Conservation (phyloP, 2,888 invertebrate species). For the Trichopoda pennipes region DNA sequence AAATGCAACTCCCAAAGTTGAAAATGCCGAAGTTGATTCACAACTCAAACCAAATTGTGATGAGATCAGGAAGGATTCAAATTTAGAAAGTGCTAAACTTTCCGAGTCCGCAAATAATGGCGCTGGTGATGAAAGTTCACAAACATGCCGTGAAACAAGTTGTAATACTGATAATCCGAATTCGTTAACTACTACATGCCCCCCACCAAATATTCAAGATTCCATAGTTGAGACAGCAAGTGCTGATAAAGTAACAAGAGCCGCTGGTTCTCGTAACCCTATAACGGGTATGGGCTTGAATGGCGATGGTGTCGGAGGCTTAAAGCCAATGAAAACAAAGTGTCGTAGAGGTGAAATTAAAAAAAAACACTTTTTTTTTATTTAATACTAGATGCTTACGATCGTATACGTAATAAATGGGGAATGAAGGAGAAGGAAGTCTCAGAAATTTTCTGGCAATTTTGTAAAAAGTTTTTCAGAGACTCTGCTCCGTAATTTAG, state of each 20-base stretch:
- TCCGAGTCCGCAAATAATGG: constrained; percentile 56
- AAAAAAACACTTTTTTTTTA: too few relatives aligned
- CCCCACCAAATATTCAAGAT: constrained; percentile 43
- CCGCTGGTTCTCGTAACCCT: constrained; percentile 73
- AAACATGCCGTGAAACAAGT: constrained; percentile 67
- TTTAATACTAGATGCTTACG: background rate
- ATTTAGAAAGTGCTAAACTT: constrained; percentile 40
- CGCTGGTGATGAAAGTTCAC: constrained; percentile 63
- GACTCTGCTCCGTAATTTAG: too few relatives aligned
- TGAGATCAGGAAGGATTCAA: constrained; percentile 24
- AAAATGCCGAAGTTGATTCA: background rate
- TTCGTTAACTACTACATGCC: constrained; percentile 66
- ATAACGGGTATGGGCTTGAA: constrained; percentile 75
- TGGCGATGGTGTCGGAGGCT: constrained; percentile 71
- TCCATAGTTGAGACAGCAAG: background rate
- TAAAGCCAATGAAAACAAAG: constrained; percentile 71
- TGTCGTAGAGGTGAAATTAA: constrained; percentile 67
- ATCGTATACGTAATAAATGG: too few relatives aligned
- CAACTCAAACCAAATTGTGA: constrained; percentile 6
- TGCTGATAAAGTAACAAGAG: constrained; percentile 31
- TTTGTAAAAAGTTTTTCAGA: too few relatives aligned
- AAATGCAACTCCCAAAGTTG: background rate
- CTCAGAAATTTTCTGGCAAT: too few relatives aligned
- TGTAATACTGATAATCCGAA: constrained; percentile 69
- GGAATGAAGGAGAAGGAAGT: too few relatives aligned